A percentile compares a stretch with the other conserved stretches of the same genome.
Conservation (phyloP, 30 jellyfish, hydroid and myxozoan genomes). For the Cassiopea xamachana region DNA sequence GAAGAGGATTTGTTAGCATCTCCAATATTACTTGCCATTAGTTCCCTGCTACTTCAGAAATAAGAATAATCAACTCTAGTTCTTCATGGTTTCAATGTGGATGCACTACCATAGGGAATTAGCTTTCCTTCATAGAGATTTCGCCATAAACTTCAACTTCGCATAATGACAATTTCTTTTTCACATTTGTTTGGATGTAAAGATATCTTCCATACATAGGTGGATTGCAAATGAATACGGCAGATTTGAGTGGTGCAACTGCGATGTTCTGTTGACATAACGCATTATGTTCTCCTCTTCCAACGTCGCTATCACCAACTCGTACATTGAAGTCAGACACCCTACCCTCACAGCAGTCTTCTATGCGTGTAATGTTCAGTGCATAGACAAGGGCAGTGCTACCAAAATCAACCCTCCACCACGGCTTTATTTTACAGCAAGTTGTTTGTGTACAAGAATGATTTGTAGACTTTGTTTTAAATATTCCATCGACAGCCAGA, state of each 20-base stretch:
- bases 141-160: constrained; percentile 29
- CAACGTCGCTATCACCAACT: constrained; percentile 15
- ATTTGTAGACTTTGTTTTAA: neutral
- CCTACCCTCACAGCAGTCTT: constrained; percentile 23
- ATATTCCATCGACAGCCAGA: constrained; percentile 40
- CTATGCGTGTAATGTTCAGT: constrained; percentile 35
- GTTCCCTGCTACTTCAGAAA: no score
- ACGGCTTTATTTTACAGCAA: constrained; percentile 14
- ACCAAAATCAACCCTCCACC: constrained; percentile 69
- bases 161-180: neutral
- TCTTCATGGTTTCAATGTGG: no score
- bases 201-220: constrained; percentile 22
- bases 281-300: constrained; percentile 1
- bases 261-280: neutral
- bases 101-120: no score
- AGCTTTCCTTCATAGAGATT: neutral
- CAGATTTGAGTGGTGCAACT: constrained; percentile 3
- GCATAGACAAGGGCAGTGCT: constrained; percentile 31
- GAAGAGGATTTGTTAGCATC: no score
- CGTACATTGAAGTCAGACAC: constrained; percentile 18
- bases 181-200: constrained; percentile 2
- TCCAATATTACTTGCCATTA: no score
- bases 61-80: no score
- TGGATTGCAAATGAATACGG: constrained; percentile 22
- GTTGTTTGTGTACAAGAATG: constrained; percentile 38